Percentiles rank a stretch among this genome's conserved stretches.
Conservation (phyloP, 2,797 vertebrate genomes). For the Pantherophis alleghaniensis region DNA sequence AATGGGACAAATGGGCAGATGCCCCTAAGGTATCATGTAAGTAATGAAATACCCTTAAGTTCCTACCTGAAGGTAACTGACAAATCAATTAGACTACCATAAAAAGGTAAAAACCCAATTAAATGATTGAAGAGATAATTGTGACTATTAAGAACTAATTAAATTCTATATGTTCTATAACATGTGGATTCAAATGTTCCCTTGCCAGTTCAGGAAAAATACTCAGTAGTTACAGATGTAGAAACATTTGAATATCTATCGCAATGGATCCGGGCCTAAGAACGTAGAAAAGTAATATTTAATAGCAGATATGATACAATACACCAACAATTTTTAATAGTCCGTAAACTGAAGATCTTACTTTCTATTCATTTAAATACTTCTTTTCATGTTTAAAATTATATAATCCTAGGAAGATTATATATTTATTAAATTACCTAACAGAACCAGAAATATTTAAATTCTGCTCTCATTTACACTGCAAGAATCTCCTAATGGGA, state of each 20-base stretch:
- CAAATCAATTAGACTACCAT: conserved; percentile 24
- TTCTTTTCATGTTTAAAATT: neutral
- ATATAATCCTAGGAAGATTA: neutral
- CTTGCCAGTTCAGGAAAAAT: conserved; percentile 17
- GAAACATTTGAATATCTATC: conserved; percentile 4
- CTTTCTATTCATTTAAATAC: neutral
- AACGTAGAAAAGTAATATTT: neutral
- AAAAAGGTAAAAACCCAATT: conserved; percentile 18
- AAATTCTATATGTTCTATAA: conserved; percentile 22
- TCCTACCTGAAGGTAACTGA: conserved; percentile 19
- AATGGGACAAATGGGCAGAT: conserved; percentile 12
- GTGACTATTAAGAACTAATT: conserved; percentile 40
- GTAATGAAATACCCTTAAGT: conserved; percentile 1
- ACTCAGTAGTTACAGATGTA: conserved; percentile 25
- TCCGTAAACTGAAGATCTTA: neutral
- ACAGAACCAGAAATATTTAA: neutral
- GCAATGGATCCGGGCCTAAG: neutral
- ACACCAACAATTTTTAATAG: neutral
- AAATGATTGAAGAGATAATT: conserved; percentile 41
- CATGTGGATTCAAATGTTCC: neutral
- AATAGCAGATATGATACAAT: neutral
- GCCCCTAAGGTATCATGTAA: conserved; percentile 14
- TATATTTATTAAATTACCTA: neutral
- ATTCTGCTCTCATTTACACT: neutral
- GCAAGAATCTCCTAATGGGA: neutral